Evolutionary conservation across 92 coral and sea anemone species (phyloP).

Genomic region (Desmophyllum pertusum): DNA sequence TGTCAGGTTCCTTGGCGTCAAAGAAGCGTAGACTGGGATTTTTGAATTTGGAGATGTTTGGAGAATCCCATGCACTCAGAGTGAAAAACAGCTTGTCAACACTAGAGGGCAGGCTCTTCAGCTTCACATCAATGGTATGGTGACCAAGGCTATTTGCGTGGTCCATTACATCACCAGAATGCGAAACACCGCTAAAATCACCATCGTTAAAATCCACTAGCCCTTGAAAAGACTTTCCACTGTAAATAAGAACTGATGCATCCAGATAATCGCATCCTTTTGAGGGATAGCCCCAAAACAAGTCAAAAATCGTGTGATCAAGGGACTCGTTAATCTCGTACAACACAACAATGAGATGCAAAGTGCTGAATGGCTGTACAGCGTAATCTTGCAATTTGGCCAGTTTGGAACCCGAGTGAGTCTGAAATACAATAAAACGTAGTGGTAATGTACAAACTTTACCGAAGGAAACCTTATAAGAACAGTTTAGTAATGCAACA

Average conservation of each 20-base stretch:
- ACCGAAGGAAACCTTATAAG: no score
- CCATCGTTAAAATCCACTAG: slow-evolving; percentile 54
- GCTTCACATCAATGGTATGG: slow-evolving; percentile 78
- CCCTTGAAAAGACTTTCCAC: slow-evolving; percentile 54
- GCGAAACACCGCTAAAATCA: slow-evolving; percentile 54
- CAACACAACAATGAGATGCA: slow-evolving; percentile 84
- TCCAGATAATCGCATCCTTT: slow-evolving; percentile 74
- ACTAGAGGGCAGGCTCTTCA: slow-evolving; percentile 67
- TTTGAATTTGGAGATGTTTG: slow-evolving; percentile 85
- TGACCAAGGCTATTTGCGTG: slow-evolving; percentile 58
- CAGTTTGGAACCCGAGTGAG: slow-evolving; percentile 21
- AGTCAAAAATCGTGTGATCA: slow-evolving; percentile 88
- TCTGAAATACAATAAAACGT: slow-evolving; percentile 7
- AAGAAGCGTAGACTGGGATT: slow-evolving; percentile 87
- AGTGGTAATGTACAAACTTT: no score
- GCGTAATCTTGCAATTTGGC: slow-evolving; percentile 73
- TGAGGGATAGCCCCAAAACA: slow-evolving; percentile 91
- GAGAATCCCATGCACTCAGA: slow-evolving; percentile 89
- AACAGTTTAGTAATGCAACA: no score
- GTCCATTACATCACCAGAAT: slow-evolving; percentile 95
- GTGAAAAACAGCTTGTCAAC: slow-evolving; percentile 92
- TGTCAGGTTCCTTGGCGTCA: slow-evolving; percentile 79
- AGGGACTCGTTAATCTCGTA: slow-evolving; percentile 81
- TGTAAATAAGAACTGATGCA: slow-evolving; percentile 89
- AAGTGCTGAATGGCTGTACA: slow-evolving; percentile 74